Conservation (phyloP, 2,797 vertebrate genomes). For the Alca torda region DNA sequence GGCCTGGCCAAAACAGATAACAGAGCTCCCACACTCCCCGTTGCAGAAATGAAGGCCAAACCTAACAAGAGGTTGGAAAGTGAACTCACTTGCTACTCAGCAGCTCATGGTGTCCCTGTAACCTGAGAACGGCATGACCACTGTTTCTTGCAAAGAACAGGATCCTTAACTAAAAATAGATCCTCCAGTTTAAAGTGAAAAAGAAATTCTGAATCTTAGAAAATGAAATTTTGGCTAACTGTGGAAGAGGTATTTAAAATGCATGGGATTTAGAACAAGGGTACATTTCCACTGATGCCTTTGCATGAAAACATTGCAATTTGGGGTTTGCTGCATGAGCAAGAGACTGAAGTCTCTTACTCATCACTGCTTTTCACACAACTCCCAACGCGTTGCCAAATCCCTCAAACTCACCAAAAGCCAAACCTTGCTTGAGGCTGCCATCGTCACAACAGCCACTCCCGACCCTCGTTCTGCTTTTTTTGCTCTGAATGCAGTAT, state of each 20-base stretch:
- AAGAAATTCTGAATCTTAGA: background rate
- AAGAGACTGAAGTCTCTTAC: background rate
- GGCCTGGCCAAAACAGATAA: background rate
- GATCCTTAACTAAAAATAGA: background rate
- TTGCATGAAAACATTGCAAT: background rate
- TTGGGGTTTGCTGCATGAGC: background rate
- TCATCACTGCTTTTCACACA: background rate
- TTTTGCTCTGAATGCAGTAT: background rate
- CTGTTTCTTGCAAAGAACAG: background rate
- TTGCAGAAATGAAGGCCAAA: background rate
- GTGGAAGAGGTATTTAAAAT: background rate
- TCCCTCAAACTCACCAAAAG: background rate
- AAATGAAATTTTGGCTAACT: background rate
- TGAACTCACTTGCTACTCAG: background rate
- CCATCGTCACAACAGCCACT: background rate
- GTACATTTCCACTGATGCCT: background rate
- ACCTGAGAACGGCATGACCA: background rate
- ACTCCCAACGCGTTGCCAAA: background rate
- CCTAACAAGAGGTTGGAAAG: background rate
- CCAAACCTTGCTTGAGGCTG: background rate
- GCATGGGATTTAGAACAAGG: background rate
- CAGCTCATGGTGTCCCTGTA: background rate
- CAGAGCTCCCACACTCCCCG: background rate
- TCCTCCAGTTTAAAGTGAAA: background rate
- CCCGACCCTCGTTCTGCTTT: background rate